A percentile compares a stretch with the other conserved stretches of the same genome.
Evolutionary conservation across 2,797 vertebrate species (phyloP).

Genomic region (Semotilus atromaculatus): DNA sequence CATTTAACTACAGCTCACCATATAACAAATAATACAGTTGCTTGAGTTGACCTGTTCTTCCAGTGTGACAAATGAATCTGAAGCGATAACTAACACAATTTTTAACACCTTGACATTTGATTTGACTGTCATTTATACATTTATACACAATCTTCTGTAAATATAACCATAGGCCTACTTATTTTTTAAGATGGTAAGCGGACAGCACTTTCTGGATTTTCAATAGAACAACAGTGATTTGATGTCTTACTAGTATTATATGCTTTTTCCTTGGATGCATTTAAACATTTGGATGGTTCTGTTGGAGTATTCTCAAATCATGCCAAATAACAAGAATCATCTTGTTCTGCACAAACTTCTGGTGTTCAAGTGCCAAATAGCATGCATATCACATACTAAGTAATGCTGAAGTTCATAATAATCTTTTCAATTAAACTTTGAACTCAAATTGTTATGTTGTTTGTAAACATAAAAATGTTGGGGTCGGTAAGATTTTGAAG

Average conservation of each 20-base stretch:
- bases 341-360: neutral
- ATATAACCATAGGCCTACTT: neutral
- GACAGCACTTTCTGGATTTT: neutral
- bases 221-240: neutral
- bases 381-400: neutral
- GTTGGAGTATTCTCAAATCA: neutral
- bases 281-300: neutral
- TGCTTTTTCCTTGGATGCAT: neutral
- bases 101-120: neutral
- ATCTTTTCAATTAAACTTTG: neutral
- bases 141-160: neutral
- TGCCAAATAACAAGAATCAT: neutral
- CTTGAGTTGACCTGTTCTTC: neutral
- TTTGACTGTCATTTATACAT: neutral
- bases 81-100: neutral
- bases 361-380: neutral
- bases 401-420: neutral
- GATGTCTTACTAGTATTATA: too few relatives aligned
- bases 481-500: too few relatives aligned
- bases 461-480: too few relatives aligned
- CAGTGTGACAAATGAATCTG: neutral
- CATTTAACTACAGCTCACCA: neutral
- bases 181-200: neutral
- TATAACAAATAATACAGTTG: neutral
- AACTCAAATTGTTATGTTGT: neutral